phyloP scores from a whole-genome alignment of 2,888 invertebrate species.

The Leptinotarsa tumamoca region DNA sequence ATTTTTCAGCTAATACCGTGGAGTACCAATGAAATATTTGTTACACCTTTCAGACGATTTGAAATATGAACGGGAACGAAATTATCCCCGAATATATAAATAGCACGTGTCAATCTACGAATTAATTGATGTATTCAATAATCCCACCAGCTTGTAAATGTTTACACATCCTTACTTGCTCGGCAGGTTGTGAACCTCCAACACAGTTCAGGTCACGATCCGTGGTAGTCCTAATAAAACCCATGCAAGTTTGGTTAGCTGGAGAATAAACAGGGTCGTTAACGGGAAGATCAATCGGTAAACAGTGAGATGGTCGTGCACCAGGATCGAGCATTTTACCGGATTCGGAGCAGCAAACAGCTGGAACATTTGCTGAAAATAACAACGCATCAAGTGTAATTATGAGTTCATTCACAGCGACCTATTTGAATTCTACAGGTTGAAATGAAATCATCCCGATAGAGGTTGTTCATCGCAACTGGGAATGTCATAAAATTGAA shows the following conservation, averaged over 20 bases:
- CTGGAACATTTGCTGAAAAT: background rate
- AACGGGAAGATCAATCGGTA: slow-evolving; percentile 51
- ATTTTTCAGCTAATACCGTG: too few species aligned
- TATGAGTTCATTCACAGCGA: background rate
- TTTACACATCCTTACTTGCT: slow-evolving; percentile 44
- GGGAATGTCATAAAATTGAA: too few species aligned
- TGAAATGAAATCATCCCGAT: too few species aligned
- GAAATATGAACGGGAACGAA: too few species aligned
- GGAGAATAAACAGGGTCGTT: slow-evolving; percentile 59
- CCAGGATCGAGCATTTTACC: slow-evolving; percentile 56
- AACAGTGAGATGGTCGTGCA: slow-evolving; percentile 1
- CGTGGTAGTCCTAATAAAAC: slow-evolving; percentile 62
- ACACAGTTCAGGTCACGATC: slow-evolving; percentile 53
- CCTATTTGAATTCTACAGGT: too few species aligned
- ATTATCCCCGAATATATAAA: background rate
- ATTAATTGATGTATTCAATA: background rate
- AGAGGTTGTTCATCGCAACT: too few species aligned
- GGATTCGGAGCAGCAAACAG: slow-evolving; percentile 4
- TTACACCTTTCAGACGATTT: too few species aligned
- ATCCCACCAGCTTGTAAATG: background rate
- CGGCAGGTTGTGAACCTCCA: slow-evolving; percentile 18
- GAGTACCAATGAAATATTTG: too few species aligned
- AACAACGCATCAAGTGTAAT: background rate
- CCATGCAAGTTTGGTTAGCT: slow-evolving; percentile 60
- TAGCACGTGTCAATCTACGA: background rate